Evolutionary conservation across 1,140 invertebrate species (phyloP).

Genomic region (Cecropterus lyciades): DNA sequence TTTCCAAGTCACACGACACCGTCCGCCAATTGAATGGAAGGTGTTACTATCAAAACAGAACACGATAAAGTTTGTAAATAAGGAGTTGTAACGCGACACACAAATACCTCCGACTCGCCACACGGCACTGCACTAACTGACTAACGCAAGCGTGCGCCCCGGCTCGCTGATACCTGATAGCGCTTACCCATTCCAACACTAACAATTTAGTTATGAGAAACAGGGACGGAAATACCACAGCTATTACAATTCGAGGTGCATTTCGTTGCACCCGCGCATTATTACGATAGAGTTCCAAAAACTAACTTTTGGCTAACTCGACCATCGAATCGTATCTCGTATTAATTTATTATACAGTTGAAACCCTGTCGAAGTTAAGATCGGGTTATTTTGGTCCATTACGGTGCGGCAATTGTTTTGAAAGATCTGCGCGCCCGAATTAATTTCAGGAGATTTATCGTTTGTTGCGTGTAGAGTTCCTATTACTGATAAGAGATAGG

Average conservation of each 20-base stretch:
- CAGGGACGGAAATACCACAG: conserved; percentile 48
- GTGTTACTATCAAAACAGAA: conserved; percentile 64
- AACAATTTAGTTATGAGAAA: conserved; percentile 38
- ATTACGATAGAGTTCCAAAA: conserved; percentile 50
- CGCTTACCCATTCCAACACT: conserved; percentile 43
- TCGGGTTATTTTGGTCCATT: conserved; percentile 37
- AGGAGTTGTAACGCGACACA: conserved; percentile 43
- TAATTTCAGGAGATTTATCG: background rate
- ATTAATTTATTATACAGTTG: conserved; percentile 20
- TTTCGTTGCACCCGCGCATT: conserved; percentile 56
- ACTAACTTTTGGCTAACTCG: conserved; percentile 38
- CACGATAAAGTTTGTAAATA: conserved; percentile 80
- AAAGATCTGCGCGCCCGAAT: conserved; percentile 12
- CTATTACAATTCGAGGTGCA: conserved; percentile 46
- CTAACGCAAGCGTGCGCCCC: conserved; percentile 14
- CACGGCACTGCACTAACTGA: conserved; percentile 63
- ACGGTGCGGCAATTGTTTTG: conserved; percentile 8
- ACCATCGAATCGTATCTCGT: conserved; percentile 26
- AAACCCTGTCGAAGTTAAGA: conserved; percentile 34
- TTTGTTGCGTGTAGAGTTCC: background rate
- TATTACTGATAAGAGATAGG: background rate
- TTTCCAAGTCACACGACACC: conserved; percentile 40
- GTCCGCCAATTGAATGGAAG: conserved; percentile 39
- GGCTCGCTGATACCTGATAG: conserved; percentile 45
- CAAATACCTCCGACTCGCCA: conserved; percentile 43